Evolutionary conservation across 2,888 invertebrate genomes (phyloP).

Genomic region (Orthosia incerta): DNA sequence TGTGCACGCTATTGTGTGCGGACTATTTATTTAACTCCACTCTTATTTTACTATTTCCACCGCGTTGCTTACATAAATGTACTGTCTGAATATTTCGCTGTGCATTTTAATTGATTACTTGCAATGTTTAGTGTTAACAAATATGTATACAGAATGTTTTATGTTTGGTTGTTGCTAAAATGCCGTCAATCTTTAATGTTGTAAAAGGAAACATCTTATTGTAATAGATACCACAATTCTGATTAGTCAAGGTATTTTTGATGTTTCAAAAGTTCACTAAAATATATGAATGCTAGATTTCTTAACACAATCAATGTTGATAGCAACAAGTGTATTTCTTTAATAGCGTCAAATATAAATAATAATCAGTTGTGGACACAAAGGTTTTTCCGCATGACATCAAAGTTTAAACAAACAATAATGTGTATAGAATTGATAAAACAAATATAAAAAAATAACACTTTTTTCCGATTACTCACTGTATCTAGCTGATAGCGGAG

Average conservation of each 20-base stretch:
- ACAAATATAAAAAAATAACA: conserved; percentile 35
- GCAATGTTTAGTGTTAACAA: conserved; percentile 35
- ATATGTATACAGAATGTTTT: background rate
- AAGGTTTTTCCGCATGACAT: conserved; percentile 35
- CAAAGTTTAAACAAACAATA: conserved; percentile 43
- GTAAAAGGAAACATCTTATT: conserved; percentile 16
- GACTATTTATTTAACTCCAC: conserved; percentile 35
- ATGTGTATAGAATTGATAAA: conserved; percentile 38
- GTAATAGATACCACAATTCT: background rate
- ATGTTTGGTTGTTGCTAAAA: conserved; percentile 7
- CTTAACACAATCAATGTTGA: conserved; percentile 16
- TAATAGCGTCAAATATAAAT: conserved; percentile 3
- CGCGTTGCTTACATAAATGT: conserved; percentile 19
- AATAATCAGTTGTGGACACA: conserved; percentile 15
- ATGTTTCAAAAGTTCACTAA: background rate
- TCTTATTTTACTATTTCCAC: conserved; percentile 35
- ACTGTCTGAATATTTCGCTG: conserved; percentile 11
- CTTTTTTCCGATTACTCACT: conserved; percentile 56
- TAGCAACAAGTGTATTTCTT: background rate
- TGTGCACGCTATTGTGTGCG: conserved; percentile 44
- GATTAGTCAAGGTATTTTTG: background rate
- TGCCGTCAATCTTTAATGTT: background rate
- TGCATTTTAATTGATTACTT: conserved; percentile 37
- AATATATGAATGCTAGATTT: background rate
- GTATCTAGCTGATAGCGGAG: conserved; percentile 62